phyloP scores from a whole-genome alignment of 2,797 vertebrate species.

The Catharus ustulatus region DNA sequence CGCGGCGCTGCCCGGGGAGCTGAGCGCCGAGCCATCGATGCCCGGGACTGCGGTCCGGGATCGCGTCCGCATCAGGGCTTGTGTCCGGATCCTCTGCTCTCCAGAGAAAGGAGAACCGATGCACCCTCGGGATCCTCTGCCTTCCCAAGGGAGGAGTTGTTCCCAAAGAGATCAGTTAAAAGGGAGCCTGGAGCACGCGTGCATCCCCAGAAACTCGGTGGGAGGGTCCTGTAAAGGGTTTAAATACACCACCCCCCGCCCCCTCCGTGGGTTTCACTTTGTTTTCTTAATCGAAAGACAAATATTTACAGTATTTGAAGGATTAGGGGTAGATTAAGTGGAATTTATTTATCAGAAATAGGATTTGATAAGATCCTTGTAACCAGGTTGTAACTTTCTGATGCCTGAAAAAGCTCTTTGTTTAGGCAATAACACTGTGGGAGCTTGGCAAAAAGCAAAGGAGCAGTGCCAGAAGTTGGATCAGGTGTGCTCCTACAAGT shows the following conservation, averaged over 20 bases:
- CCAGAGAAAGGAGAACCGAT: too few species aligned
- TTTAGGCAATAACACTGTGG: neutral
- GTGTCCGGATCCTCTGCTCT: neutral
- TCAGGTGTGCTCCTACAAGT: neutral
- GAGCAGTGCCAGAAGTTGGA: accelerated
- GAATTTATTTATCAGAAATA: slow-evolving; percentile 35
- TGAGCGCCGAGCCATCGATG: neutral
- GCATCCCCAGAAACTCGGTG: too few species aligned
- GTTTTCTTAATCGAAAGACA: neutral
- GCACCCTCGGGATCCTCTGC: too few species aligned
- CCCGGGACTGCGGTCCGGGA: accelerated
- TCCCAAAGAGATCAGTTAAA: too few species aligned
- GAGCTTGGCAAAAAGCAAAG: neutral
- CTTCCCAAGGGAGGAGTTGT: accelerated
- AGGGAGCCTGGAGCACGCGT: neutral
- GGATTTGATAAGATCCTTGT: neutral
- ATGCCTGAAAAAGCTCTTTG: slow-evolving; percentile 31
- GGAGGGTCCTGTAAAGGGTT: neutral
- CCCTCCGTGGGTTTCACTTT: neutral
- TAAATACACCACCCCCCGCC: neutral
- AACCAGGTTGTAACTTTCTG: neutral
- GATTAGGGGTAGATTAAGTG: slow-evolving; percentile 38
- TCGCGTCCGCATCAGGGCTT: too few species aligned
- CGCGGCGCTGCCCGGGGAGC: neutral
- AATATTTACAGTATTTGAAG: slow-evolving; percentile 10